Conservation (phyloP, 1,140 invertebrate species). For the Drosophila insularis region DNA sequence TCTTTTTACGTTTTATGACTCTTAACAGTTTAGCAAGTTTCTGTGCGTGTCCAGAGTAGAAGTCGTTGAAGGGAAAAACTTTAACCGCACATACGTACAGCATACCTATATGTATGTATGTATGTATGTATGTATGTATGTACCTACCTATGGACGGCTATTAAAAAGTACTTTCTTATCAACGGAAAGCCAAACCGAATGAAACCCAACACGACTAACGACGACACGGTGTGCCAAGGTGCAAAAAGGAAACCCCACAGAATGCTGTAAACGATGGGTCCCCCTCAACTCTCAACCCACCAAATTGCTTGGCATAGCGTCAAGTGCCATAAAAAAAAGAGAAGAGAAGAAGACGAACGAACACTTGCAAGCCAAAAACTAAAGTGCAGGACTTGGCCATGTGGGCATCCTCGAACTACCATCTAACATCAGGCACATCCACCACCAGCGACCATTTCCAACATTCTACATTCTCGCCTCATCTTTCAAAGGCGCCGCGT, state of each 20-base stretch:
- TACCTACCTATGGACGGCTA: conserved; percentile 57
- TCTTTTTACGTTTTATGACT: conserved; percentile 6
- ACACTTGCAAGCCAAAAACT: conserved; percentile 78
- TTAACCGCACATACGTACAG: conserved; percentile 11
- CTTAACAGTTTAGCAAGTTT: conserved; percentile 8
- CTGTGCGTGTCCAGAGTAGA: conserved; percentile 3
- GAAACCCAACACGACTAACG: conserved; percentile 48
- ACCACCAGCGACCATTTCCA: background rate
- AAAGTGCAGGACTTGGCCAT: conserved; percentile 67
- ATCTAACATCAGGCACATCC: conserved; percentile 1
- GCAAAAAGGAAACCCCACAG: conserved; percentile 46
- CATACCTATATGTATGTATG: background rate
- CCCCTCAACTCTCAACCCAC: conserved; percentile 14
- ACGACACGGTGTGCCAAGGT: conserved; percentile 39
- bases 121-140: conserved; percentile 20
- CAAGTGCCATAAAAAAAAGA: conserved; percentile 73
- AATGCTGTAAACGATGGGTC: conserved; percentile 40
- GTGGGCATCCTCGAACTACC: conserved; percentile 10
- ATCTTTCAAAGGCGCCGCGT: conserved; percentile 74
- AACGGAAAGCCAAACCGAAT: conserved; percentile 55
- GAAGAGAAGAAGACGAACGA: conserved; percentile 25
- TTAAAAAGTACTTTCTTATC: conserved; percentile 72
- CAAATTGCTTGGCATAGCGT: conserved; percentile 64
- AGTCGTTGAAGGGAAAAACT: background rate
- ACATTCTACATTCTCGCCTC: conserved; percentile 49